Evolutionary conservation across 2,888 invertebrate genomes (phyloP), one percentile per base, ranked within the genome.

Genomic region (Melolontha melolontha): DNA sequence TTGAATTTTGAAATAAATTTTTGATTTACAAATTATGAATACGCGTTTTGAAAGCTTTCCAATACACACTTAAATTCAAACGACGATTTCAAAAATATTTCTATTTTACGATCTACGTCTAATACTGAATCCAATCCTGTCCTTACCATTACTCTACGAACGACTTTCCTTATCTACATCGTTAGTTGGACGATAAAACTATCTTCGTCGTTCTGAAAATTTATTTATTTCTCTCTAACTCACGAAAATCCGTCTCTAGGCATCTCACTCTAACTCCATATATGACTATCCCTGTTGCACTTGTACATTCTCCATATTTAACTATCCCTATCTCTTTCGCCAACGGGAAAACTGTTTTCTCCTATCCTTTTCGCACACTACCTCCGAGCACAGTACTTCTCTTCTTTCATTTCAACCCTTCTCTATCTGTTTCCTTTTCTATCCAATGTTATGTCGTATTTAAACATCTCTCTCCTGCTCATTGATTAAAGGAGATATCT

Each of bases 131-230:
- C 29, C 59, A 44, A 59, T 44, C 59, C 59, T 59, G 59, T 40
- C 7, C 44, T 59, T 47, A n/a, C 59, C 47, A 59, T 59, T 59
- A 59, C 59, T 44, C 47, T 59, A 44, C 27, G 29, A 47, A 63
- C 49, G 50, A 59, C 62, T 64, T 57, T 68, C 68, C 68, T 68
- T 65, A 65, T 68, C 65, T 52, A 41, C 51, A 57, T 47, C 68
- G 57, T 65, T 68, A 65, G 75, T 71, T 73, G 70, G 72, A 71
- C 74, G 75, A 77, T 77, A 75, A 76, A 77, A 75, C 77, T 73
- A 75, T 75, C 77, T 76, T 75, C 74, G 75, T 76, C 74, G 73
- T 73, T 73, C 75, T 12, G 49, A 57, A 68, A 59, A 42, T 55
- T 64, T 64, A 68, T 64, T 68, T 64, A 57, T 68, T 65, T 65